A percentile compares a stretch with the other conserved stretches of the same genome.
Evolutionary conservation across 2,888 invertebrate genomes (phyloP).

Genomic region (Cataglyphis albicans): DNA sequence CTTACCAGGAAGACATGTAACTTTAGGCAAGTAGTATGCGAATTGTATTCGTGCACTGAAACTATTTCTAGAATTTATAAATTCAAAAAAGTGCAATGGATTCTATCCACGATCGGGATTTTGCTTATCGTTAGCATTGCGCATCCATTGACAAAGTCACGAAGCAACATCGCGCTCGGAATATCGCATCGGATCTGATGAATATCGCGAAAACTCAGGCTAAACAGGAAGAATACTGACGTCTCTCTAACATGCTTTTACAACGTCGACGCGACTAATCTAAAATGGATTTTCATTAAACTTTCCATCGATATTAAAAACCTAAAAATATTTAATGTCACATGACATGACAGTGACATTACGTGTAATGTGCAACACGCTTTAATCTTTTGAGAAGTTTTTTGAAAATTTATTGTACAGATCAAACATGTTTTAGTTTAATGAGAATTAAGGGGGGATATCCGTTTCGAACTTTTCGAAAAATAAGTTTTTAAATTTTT

Average conservation of each 20-base stretch:
- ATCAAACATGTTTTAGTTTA: neutral
- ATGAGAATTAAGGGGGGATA: neutral
- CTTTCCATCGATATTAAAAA: neutral
- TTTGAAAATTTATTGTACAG: neutral
- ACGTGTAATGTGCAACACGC: neutral
- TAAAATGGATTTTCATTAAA: neutral
- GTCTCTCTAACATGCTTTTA: neutral
- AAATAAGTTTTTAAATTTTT: too few species aligned
- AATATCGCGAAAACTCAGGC: constrained; percentile 54
- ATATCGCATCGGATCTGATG: constrained; percentile 65
- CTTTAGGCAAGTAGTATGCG: neutral
- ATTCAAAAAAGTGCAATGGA: constrained; percentile 64
- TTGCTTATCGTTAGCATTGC: constrained; percentile 48
- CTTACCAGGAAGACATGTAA: constrained; percentile 9
- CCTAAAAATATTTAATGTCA: neutral
- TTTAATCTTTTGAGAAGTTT: too few species aligned
- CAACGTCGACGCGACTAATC: neutral
- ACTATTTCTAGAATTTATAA: constrained; percentile 51
- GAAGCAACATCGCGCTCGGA: constrained; percentile 61
- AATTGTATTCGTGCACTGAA: neutral
- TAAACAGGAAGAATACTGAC: constrained; percentile 43
- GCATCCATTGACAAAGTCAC: constrained; percentile 65
- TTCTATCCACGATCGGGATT: constrained; percentile 64
- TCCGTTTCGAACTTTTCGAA: too few species aligned
- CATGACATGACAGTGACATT: neutral